Evolutionary conservation across 2,797 vertebrate genomes (phyloP).

Genomic region (Chaunax sp.): DNA sequence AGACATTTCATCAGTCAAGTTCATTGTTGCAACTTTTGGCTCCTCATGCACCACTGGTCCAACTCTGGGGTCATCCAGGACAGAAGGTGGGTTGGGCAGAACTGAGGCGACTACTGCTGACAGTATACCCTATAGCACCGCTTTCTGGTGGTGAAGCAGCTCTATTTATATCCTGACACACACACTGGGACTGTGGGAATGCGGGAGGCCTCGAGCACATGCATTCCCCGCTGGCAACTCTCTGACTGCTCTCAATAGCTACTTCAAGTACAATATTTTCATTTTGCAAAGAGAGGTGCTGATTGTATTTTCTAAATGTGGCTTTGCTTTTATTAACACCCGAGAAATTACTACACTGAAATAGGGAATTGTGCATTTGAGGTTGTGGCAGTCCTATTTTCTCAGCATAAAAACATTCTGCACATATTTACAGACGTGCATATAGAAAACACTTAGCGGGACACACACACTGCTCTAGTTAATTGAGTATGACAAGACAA

Average conservation of each 20-base stretch:
- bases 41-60: constrained; percentile 3
- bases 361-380: background rate
- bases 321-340: background rate
- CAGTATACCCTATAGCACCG: constrained; percentile 52
- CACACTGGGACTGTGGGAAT: constrained; percentile 65
- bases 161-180: constrained; percentile 75
- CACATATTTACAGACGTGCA: background rate
- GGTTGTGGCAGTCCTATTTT: background rate
- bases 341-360: background rate
- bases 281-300: constrained; percentile 9
- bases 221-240: constrained; percentile 52
- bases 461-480: constrained; percentile 39
- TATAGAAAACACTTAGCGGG: constrained; percentile 23
- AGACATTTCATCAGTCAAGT: constrained; percentile 34
- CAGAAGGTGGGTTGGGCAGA: constrained; percentile 36
- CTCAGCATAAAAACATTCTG: background rate
- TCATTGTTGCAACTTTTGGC: constrained; percentile 36
- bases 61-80: constrained; percentile 56
- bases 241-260: constrained; percentile 50
- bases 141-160: constrained; percentile 62
- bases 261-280: constrained; percentile 41
- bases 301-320: constrained; percentile 1
- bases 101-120: constrained; percentile 28
- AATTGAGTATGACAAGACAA: constrained; percentile 42
- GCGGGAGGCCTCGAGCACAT: constrained; percentile 70